Conservation (phyloP, 2,888 invertebrate genomes). For the Brachypalpus laphriformis region DNA sequence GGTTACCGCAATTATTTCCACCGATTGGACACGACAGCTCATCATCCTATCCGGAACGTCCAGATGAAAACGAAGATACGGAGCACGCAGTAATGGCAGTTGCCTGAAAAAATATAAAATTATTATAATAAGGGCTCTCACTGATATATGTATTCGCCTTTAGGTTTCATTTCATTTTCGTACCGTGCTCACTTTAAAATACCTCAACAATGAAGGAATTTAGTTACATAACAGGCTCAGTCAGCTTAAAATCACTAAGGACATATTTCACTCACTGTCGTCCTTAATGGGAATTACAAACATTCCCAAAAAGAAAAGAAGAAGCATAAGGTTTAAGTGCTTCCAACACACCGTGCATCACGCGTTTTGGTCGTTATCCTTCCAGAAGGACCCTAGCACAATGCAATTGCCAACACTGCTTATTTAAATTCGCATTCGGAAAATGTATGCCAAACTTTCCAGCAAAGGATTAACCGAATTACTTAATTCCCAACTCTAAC, state of each 20-base stretch:
- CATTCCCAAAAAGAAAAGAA: conserved; percentile 1
- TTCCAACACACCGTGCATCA: conserved; percentile 35
- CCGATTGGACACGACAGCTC: no score
- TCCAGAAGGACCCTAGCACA: background rate
- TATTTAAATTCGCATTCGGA: conserved; percentile 68
- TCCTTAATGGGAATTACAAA: conserved; percentile 39
- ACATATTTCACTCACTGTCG: conserved; percentile 1
- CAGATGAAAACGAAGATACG: no score
- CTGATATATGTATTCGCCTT: no score
- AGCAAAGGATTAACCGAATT: conserved; percentile 67
- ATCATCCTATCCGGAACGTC: no score
- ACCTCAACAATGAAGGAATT: no score
- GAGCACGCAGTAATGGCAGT: no score
- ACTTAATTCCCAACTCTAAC: conserved; percentile 59
- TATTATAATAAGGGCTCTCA: no score
- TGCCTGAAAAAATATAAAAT: no score
- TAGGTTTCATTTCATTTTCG: no score
- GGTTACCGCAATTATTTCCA: no score
- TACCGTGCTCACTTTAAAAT: no score
- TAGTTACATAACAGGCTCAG: no score
- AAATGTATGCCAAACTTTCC: conserved; percentile 69
- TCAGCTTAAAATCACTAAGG: background rate
- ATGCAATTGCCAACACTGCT: conserved; percentile 38
- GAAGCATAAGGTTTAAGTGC: conserved; percentile 22
- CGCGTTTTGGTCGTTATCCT: conserved; percentile 21